These are phyloP conservation scores for Leptinotarsa peninsularis DNA, from an alignment of 2,888 invertebrate genomes.

Conservation along the genomic window DNA sequence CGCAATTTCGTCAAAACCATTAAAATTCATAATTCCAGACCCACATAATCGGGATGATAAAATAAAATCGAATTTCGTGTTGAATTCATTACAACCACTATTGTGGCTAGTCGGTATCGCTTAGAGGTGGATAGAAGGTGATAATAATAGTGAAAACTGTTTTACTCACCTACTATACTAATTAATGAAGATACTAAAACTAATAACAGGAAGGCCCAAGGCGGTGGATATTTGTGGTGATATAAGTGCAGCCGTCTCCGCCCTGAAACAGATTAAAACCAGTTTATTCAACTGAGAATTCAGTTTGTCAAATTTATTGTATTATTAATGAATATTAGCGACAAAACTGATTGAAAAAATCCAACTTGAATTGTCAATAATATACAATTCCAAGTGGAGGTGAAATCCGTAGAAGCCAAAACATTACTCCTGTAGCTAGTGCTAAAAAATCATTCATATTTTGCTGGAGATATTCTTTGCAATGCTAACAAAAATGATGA, in stretches of 20 bases:
- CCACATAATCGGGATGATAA: constrained; percentile 18
- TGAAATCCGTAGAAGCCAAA: no score
- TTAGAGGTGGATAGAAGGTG: background rate
- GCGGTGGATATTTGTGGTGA: constrained; percentile 63
- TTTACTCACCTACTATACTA: constrained; percentile 66
- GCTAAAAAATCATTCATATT: no score
- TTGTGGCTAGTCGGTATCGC: background rate
- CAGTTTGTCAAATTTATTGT: background rate
- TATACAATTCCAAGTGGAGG: no score
- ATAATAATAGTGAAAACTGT: background rate
- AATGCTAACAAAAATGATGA: no score
- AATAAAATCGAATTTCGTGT: background rate
- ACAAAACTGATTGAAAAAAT: no score
- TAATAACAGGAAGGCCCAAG: constrained; percentile 65
- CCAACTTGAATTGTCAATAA: no score
- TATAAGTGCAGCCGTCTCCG: constrained; percentile 64
- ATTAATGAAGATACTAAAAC: constrained; percentile 65
- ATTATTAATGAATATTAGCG: no score
- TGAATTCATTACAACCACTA: constrained; percentile 11
- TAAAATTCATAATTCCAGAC: constrained; percentile 21
- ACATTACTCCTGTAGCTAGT: no score
- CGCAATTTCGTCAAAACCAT: constrained; percentile 16
- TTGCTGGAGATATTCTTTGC: no score
- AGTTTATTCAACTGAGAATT: background rate
- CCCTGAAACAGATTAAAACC: constrained; percentile 58